phyloP scores from a whole-genome alignment of 1,140 invertebrate species.

The Olivierus martensii region DNA sequence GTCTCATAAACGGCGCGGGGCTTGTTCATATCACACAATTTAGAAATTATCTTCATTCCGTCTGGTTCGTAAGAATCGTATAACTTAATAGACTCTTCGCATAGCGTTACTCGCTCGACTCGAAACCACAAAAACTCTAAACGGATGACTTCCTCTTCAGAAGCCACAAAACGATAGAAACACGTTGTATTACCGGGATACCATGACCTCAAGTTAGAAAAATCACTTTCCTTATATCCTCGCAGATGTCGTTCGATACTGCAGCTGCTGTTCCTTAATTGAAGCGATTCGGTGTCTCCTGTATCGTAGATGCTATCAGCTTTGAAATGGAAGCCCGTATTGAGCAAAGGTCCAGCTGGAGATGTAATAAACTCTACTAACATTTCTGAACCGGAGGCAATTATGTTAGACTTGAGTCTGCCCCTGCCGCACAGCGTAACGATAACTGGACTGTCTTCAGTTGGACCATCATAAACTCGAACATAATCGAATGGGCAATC shows the following conservation, averaged over 20 bases:
- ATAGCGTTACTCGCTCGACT: constrained; percentile 19
- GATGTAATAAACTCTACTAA: constrained; percentile 85
- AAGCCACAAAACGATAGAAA: constrained; percentile 18
- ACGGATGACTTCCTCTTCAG: constrained; percentile 15
- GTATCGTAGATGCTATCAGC: constrained; percentile 14
- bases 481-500: constrained; percentile 85
- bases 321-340: constrained; percentile 23
- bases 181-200: constrained; percentile 22
- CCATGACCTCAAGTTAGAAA: constrained; percentile 20
- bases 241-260: constrained; percentile 17
- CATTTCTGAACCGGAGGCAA: constrained; percentile 73
- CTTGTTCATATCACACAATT: constrained; percentile 21
- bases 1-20: constrained; percentile 16
- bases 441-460: constrained; percentile 68
- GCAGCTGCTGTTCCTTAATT: constrained; percentile 17
- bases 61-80: constrained; percentile 19
- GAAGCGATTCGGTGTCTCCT: constrained; percentile 10
- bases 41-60: constrained; percentile 19
- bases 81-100: constrained; percentile 19
- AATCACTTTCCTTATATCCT: constrained; percentile 13
- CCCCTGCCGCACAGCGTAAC: constrained; percentile 87
- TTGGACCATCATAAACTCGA: constrained; percentile 73
- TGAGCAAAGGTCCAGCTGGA: constrained; percentile 40
- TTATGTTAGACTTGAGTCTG: constrained; percentile 85
- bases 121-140: constrained; percentile 20